Base-by-base conservation (phyloP, 2,113 vertebrate genomes). In the Albula goreensis region DNA sequence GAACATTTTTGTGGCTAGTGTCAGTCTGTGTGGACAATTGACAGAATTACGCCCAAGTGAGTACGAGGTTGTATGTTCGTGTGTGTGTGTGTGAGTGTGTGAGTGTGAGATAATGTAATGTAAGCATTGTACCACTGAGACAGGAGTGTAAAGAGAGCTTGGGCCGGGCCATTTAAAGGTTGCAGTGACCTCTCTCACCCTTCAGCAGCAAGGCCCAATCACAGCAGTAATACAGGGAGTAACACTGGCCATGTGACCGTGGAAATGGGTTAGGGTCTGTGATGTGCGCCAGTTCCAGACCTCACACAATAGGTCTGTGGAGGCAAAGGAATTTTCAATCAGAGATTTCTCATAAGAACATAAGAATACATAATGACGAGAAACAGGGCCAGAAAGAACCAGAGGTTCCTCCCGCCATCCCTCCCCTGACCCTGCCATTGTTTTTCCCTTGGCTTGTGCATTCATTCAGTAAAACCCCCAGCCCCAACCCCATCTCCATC, bases 181-280 rank as follows among this genome's bases (percentile, higher is more conserved):
- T 22, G 15, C 22, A 7, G 22, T 19, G 17, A 22, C 15, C 60
- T 19, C 17, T 60, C 11, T 60, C 60, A 63, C 22, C 22, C 2
- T 63, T 19, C 4, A 63, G 57, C 57, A 60, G 60, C 17, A 19
- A 63, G 60, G 15, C 17, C 15, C 22, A 63, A 19, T 63, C 60
- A 90, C 90, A 86, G 84, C 90, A 2, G 53, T 83, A 87, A 88
- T 82, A 92, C 93, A 93, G 92, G 92, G 93, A 5, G 60, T 63
- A 2, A 5, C 60, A 63, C 22, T 63, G 60, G 60, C 17, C 15
- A 22, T 63, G 17, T 22, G 60, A 22, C 60, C 31, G 31, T 41
- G 31, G 31, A 41, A 41, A 41, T 41, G 31, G 31, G 31, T 41
- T 41, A 41, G 31, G 31, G 31, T 41, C 31, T 41, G 31, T 41